Evolutionary conservation across 2,888 invertebrate species (phyloP).

Genomic region (Bembecia ichneumoniformis): DNA sequence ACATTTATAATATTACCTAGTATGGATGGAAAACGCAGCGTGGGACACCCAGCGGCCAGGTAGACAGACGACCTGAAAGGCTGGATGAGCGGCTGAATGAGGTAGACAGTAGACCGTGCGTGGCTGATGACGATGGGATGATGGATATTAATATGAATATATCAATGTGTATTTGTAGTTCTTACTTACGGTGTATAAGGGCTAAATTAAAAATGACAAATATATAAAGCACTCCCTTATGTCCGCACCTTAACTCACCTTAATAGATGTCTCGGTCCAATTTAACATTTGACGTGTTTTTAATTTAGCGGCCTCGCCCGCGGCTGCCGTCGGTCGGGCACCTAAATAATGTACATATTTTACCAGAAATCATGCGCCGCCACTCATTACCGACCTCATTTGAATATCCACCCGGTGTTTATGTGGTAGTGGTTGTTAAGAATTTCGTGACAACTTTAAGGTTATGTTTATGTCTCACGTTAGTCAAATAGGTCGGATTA

Average conservation of each 20-base stretch:
- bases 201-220: neutral
- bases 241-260: slow-evolving; percentile 36
- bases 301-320: slow-evolving; percentile 68
- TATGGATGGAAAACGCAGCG: too few species aligned
- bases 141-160: neutral
- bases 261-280: slow-evolving; percentile 72
- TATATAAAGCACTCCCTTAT: slow-evolving; percentile 17
- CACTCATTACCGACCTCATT: slow-evolving; percentile 17
- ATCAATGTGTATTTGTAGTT: neutral
- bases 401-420: slow-evolving; percentile 22
- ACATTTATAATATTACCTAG: too few species aligned
- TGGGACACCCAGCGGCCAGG: too few species aligned
- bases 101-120: too few species aligned
- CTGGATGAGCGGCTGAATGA: too few species aligned
- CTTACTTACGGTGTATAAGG: neutral
- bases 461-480: neutral
- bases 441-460: slow-evolving; percentile 3
- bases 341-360: slow-evolving; percentile 59
- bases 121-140: too few species aligned
- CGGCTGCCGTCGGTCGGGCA: slow-evolving; percentile 56
- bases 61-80: too few species aligned
- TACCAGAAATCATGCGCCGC: slow-evolving; percentile 21
- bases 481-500: too few species aligned
- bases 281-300: slow-evolving; percentile 72
- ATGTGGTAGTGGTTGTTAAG: slow-evolving; percentile 16